Base-by-base conservation (phyloP, 2,113 vertebrate species). In the Atrichornis clamosus region DNA sequence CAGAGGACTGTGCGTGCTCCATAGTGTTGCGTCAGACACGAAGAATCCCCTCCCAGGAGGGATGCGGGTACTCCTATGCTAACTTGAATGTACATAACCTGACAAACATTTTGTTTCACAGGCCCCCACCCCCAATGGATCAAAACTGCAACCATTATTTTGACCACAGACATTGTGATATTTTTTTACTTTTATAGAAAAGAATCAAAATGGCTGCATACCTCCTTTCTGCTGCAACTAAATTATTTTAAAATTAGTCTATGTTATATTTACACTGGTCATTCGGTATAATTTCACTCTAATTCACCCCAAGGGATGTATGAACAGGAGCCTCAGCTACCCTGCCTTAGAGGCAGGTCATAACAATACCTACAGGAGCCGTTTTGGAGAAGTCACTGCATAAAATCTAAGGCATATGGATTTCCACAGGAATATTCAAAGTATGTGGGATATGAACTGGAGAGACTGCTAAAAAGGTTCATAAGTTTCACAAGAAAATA, bases 1-100 rank as follows among this genome's bases (percentile, higher is more conserved):
- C 1, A 1, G 24, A 68, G 53, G 75, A 53, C 28, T 50, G 10
- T 2, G 3, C 0, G 0, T 47, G 9, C 24, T 53, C 33, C 11
- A 11, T 14, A 35, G 30, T 67, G 24, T 32, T 53, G 24, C n/a
- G 47, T 26, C n/a, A 82, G 20, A 75, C 30, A 53, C 0, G 1
- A 82, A 47, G 20, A 68, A 30, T 47, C 6, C 4, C 23, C n/a
- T 47, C 21, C 65, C 55, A 32, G 6, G 39, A 68, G n/a, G 13
- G 7, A 41, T 35, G 30, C 60, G 47, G 16, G 11, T 22, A 10
- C 13, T 75, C 24, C n/a, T n/a, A 35, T 52, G 16, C 28, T 47
- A 60, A 53, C 20, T 7, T 47, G 24, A 53, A 53, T 21, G 28
- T 60, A 39, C 41, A 30, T 14, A 82, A 53, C 19, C 23, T 39